Evolutionary conservation across 2,888 invertebrate genomes (phyloP).

Genomic region (Sipha maydis): DNA sequence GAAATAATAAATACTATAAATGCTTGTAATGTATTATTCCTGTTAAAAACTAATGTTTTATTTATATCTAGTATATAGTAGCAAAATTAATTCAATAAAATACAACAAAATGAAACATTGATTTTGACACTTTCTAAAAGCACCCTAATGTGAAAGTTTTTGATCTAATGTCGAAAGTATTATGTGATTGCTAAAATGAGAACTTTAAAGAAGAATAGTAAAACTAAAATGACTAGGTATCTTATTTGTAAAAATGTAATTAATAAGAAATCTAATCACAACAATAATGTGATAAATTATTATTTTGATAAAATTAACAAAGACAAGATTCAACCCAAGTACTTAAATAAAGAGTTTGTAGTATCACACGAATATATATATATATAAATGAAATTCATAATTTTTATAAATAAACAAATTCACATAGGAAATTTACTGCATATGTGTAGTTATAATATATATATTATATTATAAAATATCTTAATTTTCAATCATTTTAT

Average conservation of each 20-base stretch:
- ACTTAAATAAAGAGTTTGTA: too few relatives aligned
- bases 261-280: neutral
- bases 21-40: neutral
- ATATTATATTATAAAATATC: too few relatives aligned
- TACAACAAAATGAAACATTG: conserved; percentile 23
- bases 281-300: neutral
- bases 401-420: neutral
- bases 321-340: neutral
- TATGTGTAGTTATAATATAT: too few relatives aligned
- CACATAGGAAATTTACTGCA: too few relatives aligned
- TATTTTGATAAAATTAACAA: neutral
- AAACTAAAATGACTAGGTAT: neutral
- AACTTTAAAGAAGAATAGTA: conserved; percentile 10
- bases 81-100: conserved; percentile 27
- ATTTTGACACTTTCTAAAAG: conserved; percentile 38
- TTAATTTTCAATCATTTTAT: neutral
- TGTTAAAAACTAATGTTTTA: conserved; percentile 32
- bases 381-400: neutral
- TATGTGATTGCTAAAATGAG: neutral
- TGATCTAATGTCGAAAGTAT: conserved; percentile 10
- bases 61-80: conserved; percentile 29
- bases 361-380: neutral
- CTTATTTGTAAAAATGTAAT: neutral
- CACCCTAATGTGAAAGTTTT: conserved; percentile 39
- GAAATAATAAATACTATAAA: neutral